These are phyloP conservation scores for Alouatta palliata DNA, from an alignment of 2,113 vertebrate species.

Conservation along the genomic window DNA sequence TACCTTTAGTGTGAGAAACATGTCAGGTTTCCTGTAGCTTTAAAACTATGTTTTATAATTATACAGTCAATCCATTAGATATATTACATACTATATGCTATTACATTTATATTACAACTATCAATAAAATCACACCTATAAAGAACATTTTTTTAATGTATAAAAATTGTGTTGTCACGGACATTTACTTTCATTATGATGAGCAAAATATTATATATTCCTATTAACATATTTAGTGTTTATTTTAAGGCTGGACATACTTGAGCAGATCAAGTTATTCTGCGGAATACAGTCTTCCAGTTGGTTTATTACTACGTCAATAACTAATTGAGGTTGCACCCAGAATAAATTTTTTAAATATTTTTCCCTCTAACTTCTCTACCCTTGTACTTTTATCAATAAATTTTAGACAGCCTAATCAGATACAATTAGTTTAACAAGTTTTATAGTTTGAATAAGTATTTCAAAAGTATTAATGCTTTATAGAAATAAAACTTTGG, in stretches of 20 bases:
- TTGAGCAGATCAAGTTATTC: slow-evolving; percentile 21
- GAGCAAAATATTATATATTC: slow-evolving; percentile 6
- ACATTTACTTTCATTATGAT: slow-evolving; percentile 38
- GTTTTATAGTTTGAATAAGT: slow-evolving; percentile 11
- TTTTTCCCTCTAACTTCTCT: slow-evolving; percentile 1
- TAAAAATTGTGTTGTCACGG: slow-evolving; percentile 2
- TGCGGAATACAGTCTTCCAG: background rate
- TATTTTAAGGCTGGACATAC: background rate
- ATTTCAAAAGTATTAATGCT: slow-evolving; percentile 21
- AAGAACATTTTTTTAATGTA: slow-evolving; percentile 28
- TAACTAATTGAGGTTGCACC: background rate
- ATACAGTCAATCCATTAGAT: background rate
- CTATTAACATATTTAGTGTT: slow-evolving; percentile 11
- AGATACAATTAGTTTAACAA: background rate
- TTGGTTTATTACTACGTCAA: background rate
- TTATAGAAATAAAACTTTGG: slow-evolving; percentile 8
- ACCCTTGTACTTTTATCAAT: background rate
- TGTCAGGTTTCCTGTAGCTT: background rate
- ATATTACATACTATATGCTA: background rate
- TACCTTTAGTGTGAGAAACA: background rate
- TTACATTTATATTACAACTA: slow-evolving; percentile 15
- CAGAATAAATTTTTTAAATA: background rate
- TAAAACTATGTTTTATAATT: slow-evolving; percentile 40
- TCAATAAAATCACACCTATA: slow-evolving; percentile 20
- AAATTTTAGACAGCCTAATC: slow-evolving; percentile 12